Evolutionary conservation across 2,888 invertebrate species (phyloP), one percentile per base, ranked within the genome.

Genomic region (Stomorhina lunata): DNA sequence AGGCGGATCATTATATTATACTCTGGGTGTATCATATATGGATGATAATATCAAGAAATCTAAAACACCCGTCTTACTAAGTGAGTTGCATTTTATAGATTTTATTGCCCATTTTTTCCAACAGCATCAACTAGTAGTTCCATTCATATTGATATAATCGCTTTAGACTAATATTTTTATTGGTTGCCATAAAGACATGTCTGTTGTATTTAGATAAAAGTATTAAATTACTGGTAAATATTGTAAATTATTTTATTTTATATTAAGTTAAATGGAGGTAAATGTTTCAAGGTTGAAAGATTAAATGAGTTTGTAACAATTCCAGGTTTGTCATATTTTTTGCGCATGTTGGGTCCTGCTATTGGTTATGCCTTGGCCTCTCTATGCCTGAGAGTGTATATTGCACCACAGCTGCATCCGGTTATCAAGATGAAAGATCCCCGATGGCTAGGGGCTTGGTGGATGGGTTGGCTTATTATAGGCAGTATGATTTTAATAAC

Each of bases 391-490:
- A 93, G 94, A 84, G 90, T 94, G 50, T 95, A 95, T 87, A 94
- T 95, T 40, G 93, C 93, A 4, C 95, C 94, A 2, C 92, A 92
- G 7, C 87, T 94, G 77, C 94, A 93, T 45, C 94, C 94, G 4
- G 93, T 93, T 1, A 94, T 95, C 79, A 92, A 92, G 17, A 93
- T 92, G 78, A 92, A 92, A 72, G 95, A 95, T 91, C 95, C 95
- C 0, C 92, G 95, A 84, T 96, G 96, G 96, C 90, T 96, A 50
- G 96, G 96, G 0, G 95, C 96, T n/a, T 96, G 95, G 95, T 96
- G 95, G 95, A 87, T 95, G 55, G 95, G 95, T 1, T 95, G 95
- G 94, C 91, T 95, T 22, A 92, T 95, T 15, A 89, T 95, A 48
- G 94, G 93, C 12, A 88, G 92, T 0, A 88, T 94, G 2, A 91